Conservation (phyloP, 1,140 invertebrate species). For the Pogonognathellus flavescens region DNA sequence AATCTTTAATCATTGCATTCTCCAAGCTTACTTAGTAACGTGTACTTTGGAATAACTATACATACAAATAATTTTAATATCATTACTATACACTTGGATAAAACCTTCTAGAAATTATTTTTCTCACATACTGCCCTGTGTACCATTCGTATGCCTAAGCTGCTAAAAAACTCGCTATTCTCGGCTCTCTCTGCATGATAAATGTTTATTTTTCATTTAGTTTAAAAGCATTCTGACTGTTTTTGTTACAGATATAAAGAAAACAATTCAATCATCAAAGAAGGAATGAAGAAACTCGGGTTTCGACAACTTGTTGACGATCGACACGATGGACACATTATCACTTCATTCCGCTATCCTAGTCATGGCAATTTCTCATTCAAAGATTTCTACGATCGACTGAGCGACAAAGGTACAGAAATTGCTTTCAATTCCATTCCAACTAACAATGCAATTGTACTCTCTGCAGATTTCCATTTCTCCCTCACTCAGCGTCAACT, state of each 20-base stretch:
- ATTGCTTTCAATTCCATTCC: too few species aligned
- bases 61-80: too few species aligned
- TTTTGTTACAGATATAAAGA: conserved; percentile 69
- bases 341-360: conserved; percentile 72
- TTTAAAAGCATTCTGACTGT: neutral
- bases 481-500: neutral
- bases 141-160: too few species aligned
- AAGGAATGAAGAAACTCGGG: conserved; percentile 71
- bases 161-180: neutral
- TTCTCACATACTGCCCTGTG: too few species aligned
- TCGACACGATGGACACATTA: conserved; percentile 70
- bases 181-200: neutral
- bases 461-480: neutral
- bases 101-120: too few species aligned
- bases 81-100: too few species aligned
- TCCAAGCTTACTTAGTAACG: too few species aligned
- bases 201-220: neutral
- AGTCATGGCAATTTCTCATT: conserved; percentile 71
- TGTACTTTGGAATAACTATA: too few species aligned
- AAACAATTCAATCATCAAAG: conserved; percentile 70
- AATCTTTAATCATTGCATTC: too few species aligned
- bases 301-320: conserved; percentile 70
- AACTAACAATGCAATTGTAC: too few species aligned
- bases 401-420: conserved; percentile 70
- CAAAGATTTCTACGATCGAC: conserved; percentile 70